Base-by-base conservation (phyloP, 2,113 vertebrate species). In the Picathartes gymnocephalus region DNA sequence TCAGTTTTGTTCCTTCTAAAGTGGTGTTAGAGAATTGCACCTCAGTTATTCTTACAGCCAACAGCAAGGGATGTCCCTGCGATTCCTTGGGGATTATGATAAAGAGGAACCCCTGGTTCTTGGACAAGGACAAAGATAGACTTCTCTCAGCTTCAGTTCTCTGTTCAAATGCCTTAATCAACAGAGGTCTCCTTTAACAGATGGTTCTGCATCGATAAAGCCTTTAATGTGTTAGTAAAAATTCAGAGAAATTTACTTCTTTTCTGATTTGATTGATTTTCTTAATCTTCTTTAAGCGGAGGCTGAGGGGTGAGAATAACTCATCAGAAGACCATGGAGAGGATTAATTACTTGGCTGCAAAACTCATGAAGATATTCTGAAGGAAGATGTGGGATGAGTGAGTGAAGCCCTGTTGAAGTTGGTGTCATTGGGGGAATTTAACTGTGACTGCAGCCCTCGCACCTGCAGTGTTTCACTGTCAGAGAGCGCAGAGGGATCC, bases 251-350 rank as follows among this genome's bases (percentile, higher is more conserved):
- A 71, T 87, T 80, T 66, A 82, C 39, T 84, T 30, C 33, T 70
- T 92, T 88, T 66, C 86, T 93, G 69, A 78, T 92, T 61, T 80
- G 78, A 85, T 91, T 85, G 78, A 86, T 94, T 95, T 95, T 79
- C 54, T 72, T 91, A 86, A 86, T 92, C 65, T 80, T 69, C 87
- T 68, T 56, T 68, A 83, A 86, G 86, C 2, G 2, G 15, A 71
- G 58, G 53, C 9, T 9, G 19, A 90, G 16, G 70, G 35, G 15
- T 53, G 50, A 81, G 53, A 76, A 77, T 78, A 74, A 28, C 4
- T 5, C 58, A 77, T 80, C 88, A 65, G 65, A 65, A 68, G 61
- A 45, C 48, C 84, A 9, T 58, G 74, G 71, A 77, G 85, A 86
- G 71, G 74, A 66, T 93, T 93, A 60, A 89, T 93, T 91, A 50